Evolutionary conservation across 1,140 invertebrate genomes (phyloP), one percentile per base, ranked within the genome.

Genomic region (Neuroterus valhalla): DNA sequence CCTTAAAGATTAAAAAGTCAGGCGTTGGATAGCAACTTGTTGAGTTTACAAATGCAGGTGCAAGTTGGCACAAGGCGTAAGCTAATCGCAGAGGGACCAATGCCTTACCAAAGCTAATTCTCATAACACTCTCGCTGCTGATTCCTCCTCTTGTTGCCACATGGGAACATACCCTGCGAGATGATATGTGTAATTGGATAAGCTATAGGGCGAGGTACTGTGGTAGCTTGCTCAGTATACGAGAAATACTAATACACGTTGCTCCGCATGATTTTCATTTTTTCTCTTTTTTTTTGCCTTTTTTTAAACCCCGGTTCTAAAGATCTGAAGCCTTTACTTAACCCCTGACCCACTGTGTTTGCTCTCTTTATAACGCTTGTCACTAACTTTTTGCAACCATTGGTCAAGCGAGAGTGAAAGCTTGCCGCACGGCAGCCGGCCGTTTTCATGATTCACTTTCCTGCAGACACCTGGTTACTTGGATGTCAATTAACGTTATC

Each of bases 111-210:
- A 62, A 38, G 80, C 76, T 71, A 76, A 78, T 82, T 82, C 80
- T 75, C 81, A 80, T 77, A 77, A 78, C 76, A 71, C 70, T 76
- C 71, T 72, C 75, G 76, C 73, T 75, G 68, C 67, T 77, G 78
- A 82, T 82, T 78, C 75, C 77, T 82, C 75, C 75, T 81, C 80
- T 74, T 70, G 68, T 17, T 21, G 19, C 19, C 55, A 55, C 69
- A 71, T 71, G 72, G 19, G 52, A 42, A 80, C 78, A 79, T 77
- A 75, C 77, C 79, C 79, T 75, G 78, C 52, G 15, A 69, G 75
- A 81, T 84, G 81, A 84, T 82, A 82, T 84, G 82, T 74, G 75
- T 81, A 82, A 84, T 84, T 84, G 78, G 76, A 76, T 80, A 78
- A 78, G 77, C 77, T 78, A n/a, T n/a, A 78, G 75, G 76, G 55